A percentile compares a stretch with the other conserved stretches of the same genome.
These are phyloP conservation scores for Hypocryptadius cinnamomeus DNA, from an alignment of 2,113 vertebrate genomes.

Conservation along the genomic window DNA sequence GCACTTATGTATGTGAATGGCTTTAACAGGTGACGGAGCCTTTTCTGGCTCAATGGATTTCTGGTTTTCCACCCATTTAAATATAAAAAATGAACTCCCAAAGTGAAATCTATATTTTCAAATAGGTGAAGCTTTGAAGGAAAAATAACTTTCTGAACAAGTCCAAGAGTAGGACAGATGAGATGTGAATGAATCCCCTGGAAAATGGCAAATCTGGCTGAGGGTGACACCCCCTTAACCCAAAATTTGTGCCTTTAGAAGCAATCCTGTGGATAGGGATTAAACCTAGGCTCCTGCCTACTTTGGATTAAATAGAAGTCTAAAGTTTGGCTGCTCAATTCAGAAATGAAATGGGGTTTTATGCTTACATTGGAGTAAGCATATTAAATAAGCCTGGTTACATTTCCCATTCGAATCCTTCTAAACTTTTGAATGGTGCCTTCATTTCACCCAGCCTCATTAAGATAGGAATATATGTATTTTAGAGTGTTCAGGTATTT, in stretches of 20 bases:
- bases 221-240: not conserved
- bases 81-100: not conserved
- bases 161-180: not conserved
- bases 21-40: not conserved
- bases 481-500: not conserved
- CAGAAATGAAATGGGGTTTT: not conserved
- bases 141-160: not conserved
- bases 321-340: not conserved
- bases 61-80: not conserved
- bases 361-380: not conserved
- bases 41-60: not conserved
- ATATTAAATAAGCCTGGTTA: not conserved
- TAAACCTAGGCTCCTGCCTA: not conserved
- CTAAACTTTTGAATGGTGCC: not conserved
- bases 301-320: not conserved
- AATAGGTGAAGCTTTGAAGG: not conserved
- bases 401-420: not conserved
- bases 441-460: not conserved
- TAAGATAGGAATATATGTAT: not conserved
- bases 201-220: not conserved
- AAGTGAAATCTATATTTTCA: not conserved
- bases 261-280: not conserved
- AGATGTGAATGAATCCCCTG: not conserved
- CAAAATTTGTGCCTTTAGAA: not conserved
- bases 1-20: not conserved